These are phyloP conservation scores for Tinamus major DNA, from an alignment of 2,797 vertebrate genomes.

Conservation along the genomic window DNA sequence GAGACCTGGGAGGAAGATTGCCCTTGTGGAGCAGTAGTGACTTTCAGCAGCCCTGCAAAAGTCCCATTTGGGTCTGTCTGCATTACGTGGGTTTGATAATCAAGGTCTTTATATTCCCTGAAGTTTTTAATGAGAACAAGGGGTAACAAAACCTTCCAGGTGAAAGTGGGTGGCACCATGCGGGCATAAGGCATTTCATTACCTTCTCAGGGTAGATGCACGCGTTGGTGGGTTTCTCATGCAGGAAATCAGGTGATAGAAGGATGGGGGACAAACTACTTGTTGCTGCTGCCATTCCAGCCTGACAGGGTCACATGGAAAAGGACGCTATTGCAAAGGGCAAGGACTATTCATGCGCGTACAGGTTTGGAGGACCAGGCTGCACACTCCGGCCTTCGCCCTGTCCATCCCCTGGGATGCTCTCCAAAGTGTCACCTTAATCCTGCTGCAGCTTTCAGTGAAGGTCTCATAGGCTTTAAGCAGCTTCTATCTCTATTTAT, in stretches of 20 bases:
- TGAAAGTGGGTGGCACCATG: background rate
- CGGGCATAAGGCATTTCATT: background rate
- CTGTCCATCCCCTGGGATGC: background rate
- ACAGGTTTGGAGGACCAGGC: constrained; percentile 10
- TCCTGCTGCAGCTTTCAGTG: constrained; percentile 49
- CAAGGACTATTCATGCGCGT: constrained; percentile 23
- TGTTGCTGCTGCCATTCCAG: constrained; percentile 28
- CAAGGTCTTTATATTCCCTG: background rate
- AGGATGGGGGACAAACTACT: background rate
- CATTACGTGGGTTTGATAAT: background rate
- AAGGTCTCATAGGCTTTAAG: constrained; percentile 61
- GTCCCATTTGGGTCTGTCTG: background rate
- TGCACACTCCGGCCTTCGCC: accelerated
- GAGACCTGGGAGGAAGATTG: background rate
- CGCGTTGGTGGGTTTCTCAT: background rate
- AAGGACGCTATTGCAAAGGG: background rate
- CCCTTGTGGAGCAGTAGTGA: background rate
- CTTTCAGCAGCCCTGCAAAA: background rate
- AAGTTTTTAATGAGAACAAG: background rate
- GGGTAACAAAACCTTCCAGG: background rate
- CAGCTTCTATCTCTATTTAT: constrained; percentile 69
- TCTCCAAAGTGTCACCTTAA: constrained; percentile 16
- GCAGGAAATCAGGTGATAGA: constrained; percentile 20
- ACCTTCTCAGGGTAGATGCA: background rate
- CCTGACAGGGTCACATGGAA: background rate